Percentiles rank a stretch among this genome's conserved stretches.
These are phyloP conservation scores for Meiosimyza decipiens DNA, from an alignment of 2,888 invertebrate genomes.

Conservation along the genomic window DNA sequence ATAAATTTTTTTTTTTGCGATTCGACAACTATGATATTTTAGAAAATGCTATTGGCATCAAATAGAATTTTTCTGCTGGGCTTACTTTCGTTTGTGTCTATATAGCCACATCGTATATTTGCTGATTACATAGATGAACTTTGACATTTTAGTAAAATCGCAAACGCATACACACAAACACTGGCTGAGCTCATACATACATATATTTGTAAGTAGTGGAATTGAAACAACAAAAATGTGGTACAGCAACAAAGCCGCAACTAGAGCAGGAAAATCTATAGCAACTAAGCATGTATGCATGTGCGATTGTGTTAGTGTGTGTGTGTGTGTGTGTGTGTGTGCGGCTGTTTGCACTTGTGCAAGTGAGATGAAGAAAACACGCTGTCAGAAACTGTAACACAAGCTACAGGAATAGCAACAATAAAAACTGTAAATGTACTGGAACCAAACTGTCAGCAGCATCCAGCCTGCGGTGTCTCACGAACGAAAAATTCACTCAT, in stretches of 20 bases:
- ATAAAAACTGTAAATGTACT: not conserved
- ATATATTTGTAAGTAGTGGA: too few relatives aligned
- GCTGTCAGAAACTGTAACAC: not conserved
- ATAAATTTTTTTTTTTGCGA: too few relatives aligned
- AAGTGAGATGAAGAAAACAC: constrained; percentile 4
- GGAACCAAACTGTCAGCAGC: not conserved
- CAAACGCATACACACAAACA: not conserved
- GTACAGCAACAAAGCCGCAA: not conserved
- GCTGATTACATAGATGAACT: constrained; percentile 24
- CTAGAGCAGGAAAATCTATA: not conserved
- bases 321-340: not conserved
- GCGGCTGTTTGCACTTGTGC: not conserved
- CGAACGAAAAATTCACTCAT: not conserved
- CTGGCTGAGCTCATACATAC: too few relatives aligned
- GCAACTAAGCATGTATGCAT: not conserved
- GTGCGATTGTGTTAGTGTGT: constrained; percentile 7
- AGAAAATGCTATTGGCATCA: too few relatives aligned
- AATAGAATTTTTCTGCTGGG: too few relatives aligned
- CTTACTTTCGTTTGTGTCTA: too few relatives aligned
- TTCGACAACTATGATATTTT: too few relatives aligned
- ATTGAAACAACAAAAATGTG: not conserved
- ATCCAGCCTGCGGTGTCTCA: not conserved
- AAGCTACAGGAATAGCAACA: constrained; percentile 8
- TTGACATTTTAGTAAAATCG: constrained; percentile 33
- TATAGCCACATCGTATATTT: too few relatives aligned